Base-by-base conservation (phyloP, 2,113 vertebrate species). In the Ranitomeya imitator region DNA sequence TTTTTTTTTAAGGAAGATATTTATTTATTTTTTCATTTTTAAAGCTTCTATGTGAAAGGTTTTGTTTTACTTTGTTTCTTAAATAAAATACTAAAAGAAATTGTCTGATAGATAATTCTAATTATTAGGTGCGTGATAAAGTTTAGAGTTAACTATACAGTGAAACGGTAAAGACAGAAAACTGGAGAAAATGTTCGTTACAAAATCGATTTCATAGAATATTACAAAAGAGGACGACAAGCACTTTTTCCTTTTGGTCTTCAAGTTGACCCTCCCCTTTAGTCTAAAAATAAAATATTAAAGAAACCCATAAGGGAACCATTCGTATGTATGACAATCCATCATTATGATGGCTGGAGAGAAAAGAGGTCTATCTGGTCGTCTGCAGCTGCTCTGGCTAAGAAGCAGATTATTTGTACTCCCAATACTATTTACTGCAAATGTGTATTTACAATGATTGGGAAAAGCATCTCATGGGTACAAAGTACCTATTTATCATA, bases 281-380 rank as follows among this genome's bases (percentile, higher is more conserved):
- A 60, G 59, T 88, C 87, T 89, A 89, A 89, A 89, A 89, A 89
- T 89, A 85, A 89, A 85, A 85, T 78, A 89, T 89, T 84, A 89
- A 89, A 67, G 69, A 89, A 78, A 84, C 84, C 71, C 87, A 79
- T 84, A 67, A 89, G 87, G 87, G 82, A 89, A 54, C n/a, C 59
- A 84, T 89, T 85, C 81, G 69, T 69, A 77, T 83, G 87, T 69
- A 85, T 89, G 81, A 83, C 87, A 89, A 89, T 89, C 87, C 87
- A 89, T 89, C 87, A 89, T 89, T 89, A 79, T 89, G 87, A 89
- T 89, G 87, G 87, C 87, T 85, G 74, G 59, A 85, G 87, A 85
- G 82, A 85, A 89, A 89, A 59, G 60, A 84, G 82, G 87, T 89
- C 87, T 85, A 85, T 85, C 82, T 89, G 71, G 73, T 89, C 60